Conservation (phyloP, 2,888 invertebrate species). For the Neuroscelio doddi region DNA sequence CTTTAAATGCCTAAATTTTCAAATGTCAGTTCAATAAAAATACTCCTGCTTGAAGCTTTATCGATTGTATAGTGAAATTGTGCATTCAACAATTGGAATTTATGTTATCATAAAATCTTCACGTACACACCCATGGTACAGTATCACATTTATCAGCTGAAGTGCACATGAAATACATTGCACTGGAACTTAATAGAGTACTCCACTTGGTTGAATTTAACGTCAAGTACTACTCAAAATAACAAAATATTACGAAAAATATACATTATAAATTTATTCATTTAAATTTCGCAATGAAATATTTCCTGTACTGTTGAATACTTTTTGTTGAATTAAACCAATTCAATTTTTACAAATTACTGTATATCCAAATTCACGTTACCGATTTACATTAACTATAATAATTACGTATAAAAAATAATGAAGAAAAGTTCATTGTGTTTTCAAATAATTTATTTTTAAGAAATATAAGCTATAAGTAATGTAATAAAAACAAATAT, state of each 20-base stretch:
- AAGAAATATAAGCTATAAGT: too few species aligned
- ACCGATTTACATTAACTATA: too few species aligned
- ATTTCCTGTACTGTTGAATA: too few species aligned
- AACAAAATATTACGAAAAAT: conserved; percentile 24
- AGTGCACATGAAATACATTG: conserved; percentile 34
- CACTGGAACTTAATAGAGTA: conserved; percentile 35
- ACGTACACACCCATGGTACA: conserved; percentile 16
- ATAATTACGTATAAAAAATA: too few species aligned
- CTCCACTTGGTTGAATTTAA: conserved; percentile 36
- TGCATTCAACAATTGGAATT: conserved; percentile 32
- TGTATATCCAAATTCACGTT: too few species aligned
- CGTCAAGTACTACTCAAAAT: conserved; percentile 26
- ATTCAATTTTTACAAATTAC: too few species aligned
- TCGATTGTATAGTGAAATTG: conserved; percentile 15
- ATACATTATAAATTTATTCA: not conserved
- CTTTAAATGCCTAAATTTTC: too few species aligned
- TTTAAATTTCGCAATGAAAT: not conserved
- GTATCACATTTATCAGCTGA: conserved; percentile 30
- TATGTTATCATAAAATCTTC: conserved; percentile 35
- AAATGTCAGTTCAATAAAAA: too few species aligned
- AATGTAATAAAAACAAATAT: too few species aligned
- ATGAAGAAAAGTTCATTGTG: too few species aligned
- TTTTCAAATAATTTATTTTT: too few species aligned
- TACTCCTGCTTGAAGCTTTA: not conserved
- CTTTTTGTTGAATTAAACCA: too few species aligned